Base-by-base conservation (phyloP, 2,113 vertebrate species). In the Chamaetylas fuelleborni region DNA sequence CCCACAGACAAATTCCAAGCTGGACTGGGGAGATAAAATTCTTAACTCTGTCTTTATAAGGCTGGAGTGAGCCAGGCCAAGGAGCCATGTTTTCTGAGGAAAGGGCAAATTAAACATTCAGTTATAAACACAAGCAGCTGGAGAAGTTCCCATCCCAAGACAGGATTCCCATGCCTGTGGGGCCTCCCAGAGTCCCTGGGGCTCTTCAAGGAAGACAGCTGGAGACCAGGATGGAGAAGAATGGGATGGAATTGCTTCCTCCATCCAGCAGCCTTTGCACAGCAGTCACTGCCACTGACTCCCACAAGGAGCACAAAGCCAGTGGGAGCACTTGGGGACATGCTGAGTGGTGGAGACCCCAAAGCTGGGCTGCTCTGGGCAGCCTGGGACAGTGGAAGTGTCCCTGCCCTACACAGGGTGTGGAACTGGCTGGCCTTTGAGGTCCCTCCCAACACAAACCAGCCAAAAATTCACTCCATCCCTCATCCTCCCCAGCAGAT, bases 1-100 rank as follows among this genome's bases (percentile, higher is more conserved):
- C 62, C 81, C 67, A 77, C 31, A 66, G 25, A 67, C n/a, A 28
- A 83, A 80, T 48, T 45, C 81, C 26, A 38, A 79, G 36, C 45
- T 34, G 23, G 43, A 38, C 74, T 8, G 19, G 80, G 22, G 16
- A 71, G 42, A 64, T 53, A 19, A 77, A 57, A 58, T 40, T n/a
- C 70, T 43, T n/a, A 66, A 34, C 13, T 45, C 5, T 9, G 20
- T 26, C 56, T 31, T 65, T 19, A 8, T 53, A 57, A 60, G 60
- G 65, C 36, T 74, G 43, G 25, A 71, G 31, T 0, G 12, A 90
- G 45, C 54, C 57, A 43, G 64, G 60, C 42, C 64, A 73, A 40
- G 3, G 2, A 78, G 70, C 6, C 0, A 0, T 0, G 1, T 43
- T 70, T 60, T 13, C 76, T 38, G 15, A 47, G 51, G 33, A 47